Base-by-base conservation (phyloP, 2,113 vertebrate species). In the Columbina picui region DNA sequence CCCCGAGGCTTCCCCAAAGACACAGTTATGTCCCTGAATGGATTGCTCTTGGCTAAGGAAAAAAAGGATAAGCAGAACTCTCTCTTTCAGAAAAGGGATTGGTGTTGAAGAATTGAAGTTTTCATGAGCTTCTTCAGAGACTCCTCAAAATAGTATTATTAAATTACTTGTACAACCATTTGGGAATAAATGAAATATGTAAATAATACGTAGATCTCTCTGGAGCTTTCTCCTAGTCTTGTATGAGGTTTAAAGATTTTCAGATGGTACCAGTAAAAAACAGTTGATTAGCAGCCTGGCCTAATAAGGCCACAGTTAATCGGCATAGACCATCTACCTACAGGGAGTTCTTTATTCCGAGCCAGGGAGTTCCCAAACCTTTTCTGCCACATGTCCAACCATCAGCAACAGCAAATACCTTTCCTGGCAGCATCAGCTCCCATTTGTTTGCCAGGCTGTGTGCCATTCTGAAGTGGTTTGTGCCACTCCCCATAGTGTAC, bases 331-430 rank as follows among this genome's bases (percentile, higher is more conserved):
- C 38, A 68, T 94, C 83, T 94, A 7, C 89, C 86, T 89, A 27
- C 64, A 82, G 73, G 59, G 29, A 64, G 30, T 74, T 52, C 74
- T 78, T 91, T 84, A 71, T 67, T 84, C 50, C 52, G 89, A 90
- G 65, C 53, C 73, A 95, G 69, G 55, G 84, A 94, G 47, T 87
- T 95, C 91, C 89, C 80, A 75, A 27, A 19, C 21, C 19, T 83
- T 30, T 84, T 80, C 67, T 91, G 27, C 78, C 0, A 0, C 6
- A 1, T 11, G 25, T 65, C 57, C 64, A 90, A 19, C 55, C 68
- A 70, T 6, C 63, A 86, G 50, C 22, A 79, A 64, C n/a, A 49
- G 71, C 63, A 93, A 69, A 90, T 19, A 57, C 14, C 68, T 80
- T 68, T 61, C 14, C 13, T 34, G 79, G 71, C 67, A 77, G 39